Percentiles rank a stretch among this genome's conserved stretches.
These are phyloP conservation scores for Vicugna pacos DNA, from an alignment of 2,113 vertebrate genomes.

Conservation along the genomic window DNA sequence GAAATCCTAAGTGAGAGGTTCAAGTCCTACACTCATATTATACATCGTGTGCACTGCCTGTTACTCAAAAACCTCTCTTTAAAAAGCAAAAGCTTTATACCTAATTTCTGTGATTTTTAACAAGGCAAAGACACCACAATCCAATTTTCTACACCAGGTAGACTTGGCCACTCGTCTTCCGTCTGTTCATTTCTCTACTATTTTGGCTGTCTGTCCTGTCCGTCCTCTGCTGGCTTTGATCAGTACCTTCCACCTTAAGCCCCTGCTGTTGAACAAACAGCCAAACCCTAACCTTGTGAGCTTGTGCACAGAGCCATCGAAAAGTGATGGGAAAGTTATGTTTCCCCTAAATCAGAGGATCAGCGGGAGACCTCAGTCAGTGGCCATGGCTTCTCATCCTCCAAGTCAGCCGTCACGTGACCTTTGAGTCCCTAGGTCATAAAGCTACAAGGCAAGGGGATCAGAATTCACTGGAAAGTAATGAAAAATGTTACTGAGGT, in stretches of 20 bases:
- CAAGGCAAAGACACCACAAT: not conserved
- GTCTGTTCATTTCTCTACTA: not conserved
- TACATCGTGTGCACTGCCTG: not conserved
- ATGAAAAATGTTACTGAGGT: slow-evolving; percentile 5
- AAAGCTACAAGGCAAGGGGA: not conserved
- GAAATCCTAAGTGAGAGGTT: not conserved
- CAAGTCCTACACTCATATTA: not conserved
- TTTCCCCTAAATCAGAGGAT: not conserved
- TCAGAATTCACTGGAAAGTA: slow-evolving; percentile 31
- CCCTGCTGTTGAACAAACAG: not conserved
- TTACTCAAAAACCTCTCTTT: not conserved
- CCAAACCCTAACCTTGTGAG: not conserved
- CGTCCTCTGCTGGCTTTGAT: not conserved
- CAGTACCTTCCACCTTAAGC: not conserved
- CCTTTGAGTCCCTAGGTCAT: not conserved
- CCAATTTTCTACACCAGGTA: not conserved
- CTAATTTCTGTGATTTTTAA: not conserved
- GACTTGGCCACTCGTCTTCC: not conserved
- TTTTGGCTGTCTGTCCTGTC: not conserved
- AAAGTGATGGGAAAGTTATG: not conserved
- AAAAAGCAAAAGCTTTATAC: not conserved
- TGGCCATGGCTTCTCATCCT: not conserved
- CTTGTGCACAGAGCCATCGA: not conserved
- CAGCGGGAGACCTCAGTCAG: not conserved
- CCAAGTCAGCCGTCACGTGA: not conserved